Conservation (phyloP, 2,888 invertebrate genomes). For the Andrena camellia region DNA sequence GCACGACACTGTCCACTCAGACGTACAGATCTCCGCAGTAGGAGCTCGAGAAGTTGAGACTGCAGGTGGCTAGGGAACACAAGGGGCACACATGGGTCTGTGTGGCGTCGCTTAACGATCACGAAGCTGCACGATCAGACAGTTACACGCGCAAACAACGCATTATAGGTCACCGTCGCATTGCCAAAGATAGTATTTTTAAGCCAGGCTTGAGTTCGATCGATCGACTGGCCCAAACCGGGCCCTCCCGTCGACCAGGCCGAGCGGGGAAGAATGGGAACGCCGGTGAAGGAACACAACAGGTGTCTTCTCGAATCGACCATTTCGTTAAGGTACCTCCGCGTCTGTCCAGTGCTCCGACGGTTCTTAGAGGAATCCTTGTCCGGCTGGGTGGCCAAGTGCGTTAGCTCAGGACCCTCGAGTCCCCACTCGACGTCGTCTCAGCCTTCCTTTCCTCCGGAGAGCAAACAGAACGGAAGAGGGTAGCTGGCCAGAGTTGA, state of each 20-base stretch:
- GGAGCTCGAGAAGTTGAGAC: constrained; percentile 14
- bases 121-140: constrained; percentile 12
- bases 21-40: neutral
- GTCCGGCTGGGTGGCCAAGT: constrained; percentile 34
- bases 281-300: neutral
- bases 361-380: neutral
- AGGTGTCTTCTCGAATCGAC: neutral
- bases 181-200: constrained; percentile 80
- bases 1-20: too few species aligned
- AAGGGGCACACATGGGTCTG: constrained; percentile 13
- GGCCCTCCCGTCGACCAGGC: neutral
- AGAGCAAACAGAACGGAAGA: neutral
- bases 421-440: neutral
- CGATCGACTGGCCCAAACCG: neutral
- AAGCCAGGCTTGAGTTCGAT: constrained; percentile 71
- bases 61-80: constrained; percentile 25
- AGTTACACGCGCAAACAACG: constrained; percentile 11
- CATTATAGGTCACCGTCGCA: constrained; percentile 61
- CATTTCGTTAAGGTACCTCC: constrained; percentile 3
- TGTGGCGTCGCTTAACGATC: constrained; percentile 16
- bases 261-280: neutral
- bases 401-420: constrained; percentile 21
- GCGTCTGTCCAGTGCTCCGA: neutral
- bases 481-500: neutral
- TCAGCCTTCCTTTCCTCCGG: neutral